A percentile compares a stretch with the other conserved stretches of the same genome.
Evolutionary conservation across 2,888 invertebrate genomes (phyloP).

Genomic region (Drosophila mimetica): DNA sequence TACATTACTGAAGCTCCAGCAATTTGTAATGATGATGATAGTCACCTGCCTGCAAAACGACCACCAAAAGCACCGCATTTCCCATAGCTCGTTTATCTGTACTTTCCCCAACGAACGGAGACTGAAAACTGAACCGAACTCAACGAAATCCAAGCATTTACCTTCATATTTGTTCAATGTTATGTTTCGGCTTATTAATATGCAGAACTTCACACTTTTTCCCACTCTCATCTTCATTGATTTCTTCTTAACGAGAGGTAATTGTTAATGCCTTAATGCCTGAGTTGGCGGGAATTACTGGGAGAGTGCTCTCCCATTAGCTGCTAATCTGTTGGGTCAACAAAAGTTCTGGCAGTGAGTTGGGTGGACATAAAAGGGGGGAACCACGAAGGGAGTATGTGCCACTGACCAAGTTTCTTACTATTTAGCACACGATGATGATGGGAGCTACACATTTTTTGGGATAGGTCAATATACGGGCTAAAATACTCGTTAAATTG

Average conservation of each 20-base stretch:
- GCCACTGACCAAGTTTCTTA: constrained; percentile 70
- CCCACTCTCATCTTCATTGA: constrained; percentile 33
- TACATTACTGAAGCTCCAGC: background rate
- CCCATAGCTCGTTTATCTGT: constrained; percentile 16
- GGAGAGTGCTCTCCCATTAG: constrained; percentile 53
- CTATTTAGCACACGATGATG: constrained; percentile 57
- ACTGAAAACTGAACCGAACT: constrained; percentile 24
- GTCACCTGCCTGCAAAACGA: constrained; percentile 66
- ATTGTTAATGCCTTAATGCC: constrained; percentile 51
- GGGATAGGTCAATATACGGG: constrained; percentile 68
- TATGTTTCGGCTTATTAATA: constrained; percentile 52
- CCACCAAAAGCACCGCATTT: constrained; percentile 46
- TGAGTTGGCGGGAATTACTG: constrained; percentile 35
- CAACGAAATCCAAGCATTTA: constrained; percentile 7
- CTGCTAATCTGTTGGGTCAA: constrained; percentile 72
- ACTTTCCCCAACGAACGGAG: constrained; percentile 13
- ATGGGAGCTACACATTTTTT: constrained; percentile 43
- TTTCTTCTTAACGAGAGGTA: constrained; percentile 62
- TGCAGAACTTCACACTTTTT: constrained; percentile 56
- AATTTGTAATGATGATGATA: constrained; percentile 42
- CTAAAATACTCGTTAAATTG: background rate
- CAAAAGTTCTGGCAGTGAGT: constrained; percentile 35
- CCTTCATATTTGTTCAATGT: constrained; percentile 13
- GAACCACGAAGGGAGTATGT: constrained; percentile 41
- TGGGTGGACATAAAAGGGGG: background rate